These are phyloP conservation scores for Drosophila diplacantha DNA, from an alignment of 2,888 invertebrate genomes.

Conservation along the genomic window DNA sequence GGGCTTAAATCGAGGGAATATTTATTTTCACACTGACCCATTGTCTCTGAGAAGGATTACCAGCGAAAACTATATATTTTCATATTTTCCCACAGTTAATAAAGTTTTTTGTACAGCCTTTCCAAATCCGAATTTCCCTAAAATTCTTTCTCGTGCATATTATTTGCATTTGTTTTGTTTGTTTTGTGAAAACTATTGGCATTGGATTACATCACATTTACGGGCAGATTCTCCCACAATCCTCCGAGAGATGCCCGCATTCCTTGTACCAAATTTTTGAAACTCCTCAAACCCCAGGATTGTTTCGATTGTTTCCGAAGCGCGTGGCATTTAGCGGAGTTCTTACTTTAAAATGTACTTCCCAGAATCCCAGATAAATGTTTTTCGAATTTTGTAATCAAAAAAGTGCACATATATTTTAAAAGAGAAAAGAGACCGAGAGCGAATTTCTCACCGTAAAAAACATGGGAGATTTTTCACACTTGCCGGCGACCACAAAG, in stretches of 20 bases:
- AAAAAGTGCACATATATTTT: conserved; percentile 3
- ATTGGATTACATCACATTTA: conserved; percentile 55
- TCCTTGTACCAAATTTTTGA: not conserved
- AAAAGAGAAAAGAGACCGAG: conserved; percentile 17
- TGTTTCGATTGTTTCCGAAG: conserved; percentile 15
- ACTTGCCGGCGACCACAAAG: conserved; percentile 58
- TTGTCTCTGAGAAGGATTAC: conserved; percentile 39
- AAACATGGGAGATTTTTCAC: conserved; percentile 52
- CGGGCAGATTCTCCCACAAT: conserved; percentile 53
- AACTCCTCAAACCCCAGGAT: conserved; percentile 2
- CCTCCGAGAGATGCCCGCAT: conserved; percentile 33
- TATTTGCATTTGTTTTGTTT: conserved; percentile 44
- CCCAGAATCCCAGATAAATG: conserved; percentile 4
- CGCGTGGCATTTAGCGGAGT: conserved; percentile 32
- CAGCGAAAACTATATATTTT: conserved; percentile 24
- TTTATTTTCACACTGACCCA: conserved; percentile 35
- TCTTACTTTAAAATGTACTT: conserved; percentile 3
- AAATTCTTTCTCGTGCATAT: conserved; percentile 46
- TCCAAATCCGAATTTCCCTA: conserved; percentile 18
- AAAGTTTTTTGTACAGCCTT: conserved; percentile 12
- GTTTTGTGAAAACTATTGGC: conserved; percentile 47
- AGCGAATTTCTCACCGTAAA: conserved; percentile 21
- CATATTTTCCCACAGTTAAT: conserved; percentile 59
- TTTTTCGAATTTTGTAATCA: conserved; percentile 6
- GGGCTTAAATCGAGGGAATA: conserved; percentile 35